These are phyloP conservation scores for Pimpla rufipes DNA, from an alignment of 2,888 invertebrate genomes.

Conservation along the genomic window DNA sequence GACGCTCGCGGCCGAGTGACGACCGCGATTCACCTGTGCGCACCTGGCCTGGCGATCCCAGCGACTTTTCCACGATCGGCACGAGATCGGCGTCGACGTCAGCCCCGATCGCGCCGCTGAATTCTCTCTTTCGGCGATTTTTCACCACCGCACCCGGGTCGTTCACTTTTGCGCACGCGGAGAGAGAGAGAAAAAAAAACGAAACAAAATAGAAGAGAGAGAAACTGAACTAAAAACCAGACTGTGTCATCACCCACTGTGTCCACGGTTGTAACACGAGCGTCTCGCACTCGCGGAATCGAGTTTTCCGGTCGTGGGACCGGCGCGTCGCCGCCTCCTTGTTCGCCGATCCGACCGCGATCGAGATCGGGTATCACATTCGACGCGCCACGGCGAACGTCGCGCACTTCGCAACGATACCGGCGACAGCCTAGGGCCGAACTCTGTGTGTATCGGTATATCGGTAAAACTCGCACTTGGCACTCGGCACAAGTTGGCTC, in stretches of 20 bases:
- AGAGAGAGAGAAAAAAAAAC: too few relatives aligned
- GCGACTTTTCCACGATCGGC: too few relatives aligned
- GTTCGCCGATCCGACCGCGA: conserved; percentile 50
- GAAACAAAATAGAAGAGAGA: neutral
- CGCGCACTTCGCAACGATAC: conserved; percentile 23
- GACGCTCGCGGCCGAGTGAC: conserved; percentile 43
- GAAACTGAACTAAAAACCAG: too few relatives aligned
- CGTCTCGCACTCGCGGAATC: neutral
- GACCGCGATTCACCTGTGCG: conserved; percentile 22
- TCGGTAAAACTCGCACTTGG: conserved; percentile 33
- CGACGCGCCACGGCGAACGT: conserved; percentile 43
- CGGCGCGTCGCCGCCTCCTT: too few relatives aligned
- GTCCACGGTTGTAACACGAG: conserved; percentile 35
- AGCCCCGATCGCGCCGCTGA: conserved; percentile 16
- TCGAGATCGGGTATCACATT: conserved; percentile 53
- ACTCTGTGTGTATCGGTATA: conserved; percentile 13
- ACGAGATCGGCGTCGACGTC: too few relatives aligned
- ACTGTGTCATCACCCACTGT: conserved; percentile 27
- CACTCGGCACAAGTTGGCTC: conserved; percentile 42
- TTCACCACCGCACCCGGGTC: neutral
- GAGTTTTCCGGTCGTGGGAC: conserved; percentile 55
- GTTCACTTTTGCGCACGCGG: conserved; percentile 6
- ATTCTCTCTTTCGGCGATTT: neutral
- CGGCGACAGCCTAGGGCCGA: conserved; percentile 1
- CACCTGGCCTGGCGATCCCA: too few relatives aligned